Conservation (phyloP, 1,140 invertebrate species). For the Cyrtorhinus lividipennis region DNA sequence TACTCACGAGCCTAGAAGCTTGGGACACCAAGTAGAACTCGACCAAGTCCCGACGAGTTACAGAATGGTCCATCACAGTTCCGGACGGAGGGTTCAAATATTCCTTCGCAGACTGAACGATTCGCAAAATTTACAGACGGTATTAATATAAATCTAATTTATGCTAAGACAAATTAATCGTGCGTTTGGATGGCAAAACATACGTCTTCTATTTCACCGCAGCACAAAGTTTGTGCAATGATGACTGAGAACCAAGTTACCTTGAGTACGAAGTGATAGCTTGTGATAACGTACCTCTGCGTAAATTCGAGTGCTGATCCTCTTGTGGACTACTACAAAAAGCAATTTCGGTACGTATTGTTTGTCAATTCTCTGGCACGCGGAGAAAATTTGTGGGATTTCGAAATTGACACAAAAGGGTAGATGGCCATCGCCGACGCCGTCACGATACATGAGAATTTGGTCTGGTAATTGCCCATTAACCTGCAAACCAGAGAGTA, state of each 20-base stretch:
- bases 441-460: slow-evolving; percentile 82
- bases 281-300: background rate
- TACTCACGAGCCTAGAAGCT: slow-evolving; percentile 44
- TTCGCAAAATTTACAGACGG: no score
- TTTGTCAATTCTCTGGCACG: slow-evolving; percentile 37
- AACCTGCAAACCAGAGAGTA: slow-evolving; percentile 32
- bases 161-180: no score
- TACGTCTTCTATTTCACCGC: no score
- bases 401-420: slow-evolving; percentile 54
- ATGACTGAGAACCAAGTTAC: no score
- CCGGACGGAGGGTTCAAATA: slow-evolving; percentile 82
- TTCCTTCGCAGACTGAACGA: no score
- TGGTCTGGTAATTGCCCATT: slow-evolving; percentile 55
- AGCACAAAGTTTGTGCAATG: no score
- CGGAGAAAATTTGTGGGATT: slow-evolving; percentile 53
- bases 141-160: no score
- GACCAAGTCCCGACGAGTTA: slow-evolving; percentile 61
- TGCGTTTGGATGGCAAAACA: no score
- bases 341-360: slow-evolving; percentile 51
- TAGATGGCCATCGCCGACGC: slow-evolving; percentile 79
- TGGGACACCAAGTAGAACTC: slow-evolving; percentile 87
- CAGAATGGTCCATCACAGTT: slow-evolving; percentile 62
- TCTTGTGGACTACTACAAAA: slow-evolving; percentile 78
- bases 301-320: slow-evolving; percentile 74
- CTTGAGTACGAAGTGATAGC: no score